These are phyloP conservation scores for Plutella xylostella DNA, from an alignment of 2,888 invertebrate species.

Conservation along the genomic window DNA sequence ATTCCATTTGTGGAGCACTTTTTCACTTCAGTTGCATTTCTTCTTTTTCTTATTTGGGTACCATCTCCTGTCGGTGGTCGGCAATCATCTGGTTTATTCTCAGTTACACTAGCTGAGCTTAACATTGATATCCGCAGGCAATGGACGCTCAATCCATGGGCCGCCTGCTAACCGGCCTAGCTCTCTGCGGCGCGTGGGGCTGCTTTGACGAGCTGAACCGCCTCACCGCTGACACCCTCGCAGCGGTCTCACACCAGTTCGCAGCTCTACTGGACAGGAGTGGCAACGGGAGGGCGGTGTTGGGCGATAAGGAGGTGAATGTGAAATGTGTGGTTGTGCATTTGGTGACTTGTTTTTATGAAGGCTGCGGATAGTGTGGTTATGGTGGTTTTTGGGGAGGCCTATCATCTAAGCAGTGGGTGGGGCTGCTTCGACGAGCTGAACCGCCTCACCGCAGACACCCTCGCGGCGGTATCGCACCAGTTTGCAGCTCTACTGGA, in stretches of 20 bases:
- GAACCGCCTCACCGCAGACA: conserved; percentile 94
- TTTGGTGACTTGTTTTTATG: too few species aligned
- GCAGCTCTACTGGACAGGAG: conserved; percentile 89
- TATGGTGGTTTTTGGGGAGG: too few species aligned
- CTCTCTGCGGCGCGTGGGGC: conserved; percentile 97
- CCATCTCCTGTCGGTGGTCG: too few species aligned
- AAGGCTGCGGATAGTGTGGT: too few species aligned
- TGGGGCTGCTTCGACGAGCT: conserved; percentile 99
- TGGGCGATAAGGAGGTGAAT: too few species aligned
- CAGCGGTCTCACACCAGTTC: conserved; percentile 94
- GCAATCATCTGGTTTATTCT: too few species aligned
- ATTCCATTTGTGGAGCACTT: too few species aligned
- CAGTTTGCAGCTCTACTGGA: conserved; percentile 94
- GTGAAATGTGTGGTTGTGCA: too few species aligned
- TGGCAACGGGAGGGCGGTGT: conserved; percentile 19
- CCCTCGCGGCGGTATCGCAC: conserved; percentile 94
- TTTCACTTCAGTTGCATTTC: too few species aligned
- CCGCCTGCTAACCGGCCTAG: conserved; percentile 91
- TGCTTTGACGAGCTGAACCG: conserved; percentile 99
- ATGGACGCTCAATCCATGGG: conserved; percentile 97
- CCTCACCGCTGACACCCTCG: conserved; percentile 92
- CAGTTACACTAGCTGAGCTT: too few species aligned
- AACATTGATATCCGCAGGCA: too few species aligned
- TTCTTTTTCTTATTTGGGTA: too few species aligned
- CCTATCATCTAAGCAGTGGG: conserved; percentile 91